Evolutionary conservation across 1,140 invertebrate species (phyloP).

Genomic region (Mercenaria mercenaria): DNA sequence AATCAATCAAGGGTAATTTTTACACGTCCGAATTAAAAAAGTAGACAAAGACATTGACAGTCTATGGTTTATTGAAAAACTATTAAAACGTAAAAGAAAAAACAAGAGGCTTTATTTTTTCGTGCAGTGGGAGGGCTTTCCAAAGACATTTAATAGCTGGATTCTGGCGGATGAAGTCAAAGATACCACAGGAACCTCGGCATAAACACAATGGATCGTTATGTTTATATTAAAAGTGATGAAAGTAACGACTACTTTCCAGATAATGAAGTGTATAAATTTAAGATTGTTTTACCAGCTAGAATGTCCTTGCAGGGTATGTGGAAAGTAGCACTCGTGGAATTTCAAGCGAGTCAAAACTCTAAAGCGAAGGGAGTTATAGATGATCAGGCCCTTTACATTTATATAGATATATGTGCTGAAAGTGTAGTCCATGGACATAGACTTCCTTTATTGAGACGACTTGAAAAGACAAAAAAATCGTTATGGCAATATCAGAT

Average conservation of each 20-base stretch:
- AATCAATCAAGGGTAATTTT: too few relatives aligned
- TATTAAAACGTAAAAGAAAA: too few relatives aligned
- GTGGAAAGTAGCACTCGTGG: slow-evolving; percentile 16
- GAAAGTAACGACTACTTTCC: not conserved
- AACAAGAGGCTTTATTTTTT: not conserved
- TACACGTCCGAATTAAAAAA: not conserved
- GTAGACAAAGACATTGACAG: not conserved
- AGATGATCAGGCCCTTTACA: not conserved
- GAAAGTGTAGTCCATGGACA: slow-evolving; percentile 11
- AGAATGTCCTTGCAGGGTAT: not conserved
- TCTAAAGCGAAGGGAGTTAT: not conserved
- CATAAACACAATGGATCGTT: too few relatives aligned
- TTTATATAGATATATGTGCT: not conserved
- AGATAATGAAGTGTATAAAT: not conserved
- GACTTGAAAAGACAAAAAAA: not conserved
- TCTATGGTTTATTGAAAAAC: slow-evolving; percentile 3
- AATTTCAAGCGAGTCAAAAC: not conserved
- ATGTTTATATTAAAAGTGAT: too few relatives aligned
- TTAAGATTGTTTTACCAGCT: not conserved
- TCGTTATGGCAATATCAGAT: not conserved
- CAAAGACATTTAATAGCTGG: not conserved
- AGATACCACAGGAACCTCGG: too few relatives aligned
- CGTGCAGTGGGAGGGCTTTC: not conserved
- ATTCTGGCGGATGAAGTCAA: too few relatives aligned
- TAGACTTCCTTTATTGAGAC: not conserved